phyloP scores from a whole-genome alignment of 2,888 invertebrate genomes.

The Celastrina argiolus region DNA sequence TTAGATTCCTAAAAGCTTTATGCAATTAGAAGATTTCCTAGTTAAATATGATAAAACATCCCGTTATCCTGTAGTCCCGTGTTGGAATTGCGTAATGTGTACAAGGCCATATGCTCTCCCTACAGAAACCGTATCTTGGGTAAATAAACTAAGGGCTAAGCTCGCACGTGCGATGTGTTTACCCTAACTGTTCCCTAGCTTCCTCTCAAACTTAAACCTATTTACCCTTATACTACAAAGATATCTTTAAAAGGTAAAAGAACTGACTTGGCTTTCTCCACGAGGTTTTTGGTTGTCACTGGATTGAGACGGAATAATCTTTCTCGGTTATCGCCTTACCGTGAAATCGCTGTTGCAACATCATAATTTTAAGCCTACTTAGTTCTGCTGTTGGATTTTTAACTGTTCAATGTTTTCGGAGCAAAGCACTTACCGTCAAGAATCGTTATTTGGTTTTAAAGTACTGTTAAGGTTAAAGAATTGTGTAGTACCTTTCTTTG shows the following conservation, averaged over 20 bases:
- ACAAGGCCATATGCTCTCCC: conserved; percentile 10
- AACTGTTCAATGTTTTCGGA: neutral
- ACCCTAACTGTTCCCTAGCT: conserved; percentile 31
- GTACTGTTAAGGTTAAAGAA: neutral
- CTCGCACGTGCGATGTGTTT: conserved; percentile 53
- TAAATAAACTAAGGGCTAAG: conserved; percentile 20
- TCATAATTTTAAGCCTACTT: conserved; percentile 7
- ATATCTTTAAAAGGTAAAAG: neutral
- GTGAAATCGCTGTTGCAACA: conserved; percentile 10
- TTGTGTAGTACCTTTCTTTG: neutral
- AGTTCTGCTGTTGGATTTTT: neutral
- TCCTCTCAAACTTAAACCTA: conserved; percentile 22
- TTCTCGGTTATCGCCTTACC: neutral
- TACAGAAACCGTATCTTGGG: conserved; percentile 13
- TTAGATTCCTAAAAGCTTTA: no score
- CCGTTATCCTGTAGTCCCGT: neutral
- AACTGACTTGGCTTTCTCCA: neutral
- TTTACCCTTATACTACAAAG: neutral
- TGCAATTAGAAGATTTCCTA: neutral
- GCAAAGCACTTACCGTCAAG: neutral
- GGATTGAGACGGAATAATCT: neutral
- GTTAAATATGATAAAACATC: neutral
- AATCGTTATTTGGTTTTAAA: neutral
- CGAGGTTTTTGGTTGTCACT: neutral
- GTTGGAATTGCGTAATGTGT: neutral